These are phyloP conservation scores for Schizopygopsis pylzovi DNA, from an alignment of 2,797 vertebrate species.

Conservation along the genomic window DNA sequence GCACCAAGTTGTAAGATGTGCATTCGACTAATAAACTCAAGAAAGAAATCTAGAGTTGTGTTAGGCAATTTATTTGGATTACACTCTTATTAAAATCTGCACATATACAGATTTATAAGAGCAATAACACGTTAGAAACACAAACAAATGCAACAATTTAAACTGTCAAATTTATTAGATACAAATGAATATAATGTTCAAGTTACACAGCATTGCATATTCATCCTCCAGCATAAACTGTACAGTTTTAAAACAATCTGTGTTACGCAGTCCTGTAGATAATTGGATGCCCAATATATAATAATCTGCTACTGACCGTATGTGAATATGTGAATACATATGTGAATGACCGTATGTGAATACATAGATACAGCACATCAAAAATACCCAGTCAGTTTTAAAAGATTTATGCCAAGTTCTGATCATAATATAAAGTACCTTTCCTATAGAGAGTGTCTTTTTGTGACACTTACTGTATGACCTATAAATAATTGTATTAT, in stretches of 20 bases:
- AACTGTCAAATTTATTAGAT: constrained; percentile 37
- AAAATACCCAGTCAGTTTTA: neutral
- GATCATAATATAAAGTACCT: neutral
- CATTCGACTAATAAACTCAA: neutral
- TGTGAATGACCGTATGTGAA: neutral
- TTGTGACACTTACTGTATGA: neutral
- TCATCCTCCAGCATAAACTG: neutral
- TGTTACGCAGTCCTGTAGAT: neutral
- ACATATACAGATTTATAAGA: neutral
- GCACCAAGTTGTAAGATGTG: neutral
- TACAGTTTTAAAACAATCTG: neutral
- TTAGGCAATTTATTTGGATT: neutral
- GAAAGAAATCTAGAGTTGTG: neutral
- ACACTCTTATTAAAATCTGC: neutral
- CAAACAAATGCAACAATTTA: neutral
- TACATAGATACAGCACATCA: neutral
- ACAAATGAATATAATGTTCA: neutral
- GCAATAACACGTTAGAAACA: neutral
- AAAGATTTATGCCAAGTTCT: neutral
- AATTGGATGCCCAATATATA: neutral
- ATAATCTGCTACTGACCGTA: neutral
- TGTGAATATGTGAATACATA: neutral
- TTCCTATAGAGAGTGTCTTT: neutral
- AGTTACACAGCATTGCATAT: neutral
- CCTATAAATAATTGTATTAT: neutral